Percentiles rank a stretch among this genome's conserved stretches.
Evolutionary conservation across 2,888 invertebrate species (phyloP).

Genomic region (Cataglyphis altisquamis): DNA sequence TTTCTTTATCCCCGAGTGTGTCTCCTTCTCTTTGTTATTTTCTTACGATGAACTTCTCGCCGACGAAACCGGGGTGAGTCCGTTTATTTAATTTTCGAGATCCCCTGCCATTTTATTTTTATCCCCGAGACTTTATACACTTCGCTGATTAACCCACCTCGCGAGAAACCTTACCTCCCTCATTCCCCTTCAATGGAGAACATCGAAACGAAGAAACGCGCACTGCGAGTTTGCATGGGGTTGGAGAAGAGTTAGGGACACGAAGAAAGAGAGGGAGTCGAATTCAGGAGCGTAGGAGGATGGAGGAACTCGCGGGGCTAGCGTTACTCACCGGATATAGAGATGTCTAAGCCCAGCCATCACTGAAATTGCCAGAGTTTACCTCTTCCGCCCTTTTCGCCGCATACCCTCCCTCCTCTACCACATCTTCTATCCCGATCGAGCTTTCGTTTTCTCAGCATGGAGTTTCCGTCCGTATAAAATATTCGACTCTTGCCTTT

Average conservation of each 20-base stretch:
- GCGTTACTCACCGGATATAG: slow-evolving; percentile 80
- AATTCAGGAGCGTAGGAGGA: slow-evolving; percentile 71
- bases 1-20: slow-evolving; percentile 35
- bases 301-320: slow-evolving; percentile 73
- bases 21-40: slow-evolving; percentile 47
- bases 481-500: slow-evolving; percentile 56
- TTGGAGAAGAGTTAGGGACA: slow-evolving; percentile 50
- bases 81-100: slow-evolving; percentile 82
- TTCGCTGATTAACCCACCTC: slow-evolving; percentile 81
- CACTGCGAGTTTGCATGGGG: slow-evolving; percentile 47
- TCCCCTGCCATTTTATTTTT: slow-evolving; percentile 78
- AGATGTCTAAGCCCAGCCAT: slow-evolving; percentile 83
- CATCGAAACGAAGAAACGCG: slow-evolving; percentile 24
- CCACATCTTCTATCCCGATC: slow-evolving; percentile 55
- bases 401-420: slow-evolving; percentile 55
- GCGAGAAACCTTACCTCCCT: slow-evolving; percentile 61
- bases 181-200: slow-evolving; percentile 28
- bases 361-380: slow-evolving; percentile 84
- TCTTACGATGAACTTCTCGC: slow-evolving; percentile 47
- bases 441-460: slow-evolving; percentile 54
- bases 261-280: slow-evolving; percentile 61
- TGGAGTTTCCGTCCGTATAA: slow-evolving; percentile 52
- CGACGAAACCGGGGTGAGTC: slow-evolving; percentile 73
- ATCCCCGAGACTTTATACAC: slow-evolving; percentile 80
- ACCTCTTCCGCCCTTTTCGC: slow-evolving; percentile 75